Evolutionary conservation across 2,113 vertebrate genomes (phyloP).

Genomic region (Eptesicus fuscus): DNA sequence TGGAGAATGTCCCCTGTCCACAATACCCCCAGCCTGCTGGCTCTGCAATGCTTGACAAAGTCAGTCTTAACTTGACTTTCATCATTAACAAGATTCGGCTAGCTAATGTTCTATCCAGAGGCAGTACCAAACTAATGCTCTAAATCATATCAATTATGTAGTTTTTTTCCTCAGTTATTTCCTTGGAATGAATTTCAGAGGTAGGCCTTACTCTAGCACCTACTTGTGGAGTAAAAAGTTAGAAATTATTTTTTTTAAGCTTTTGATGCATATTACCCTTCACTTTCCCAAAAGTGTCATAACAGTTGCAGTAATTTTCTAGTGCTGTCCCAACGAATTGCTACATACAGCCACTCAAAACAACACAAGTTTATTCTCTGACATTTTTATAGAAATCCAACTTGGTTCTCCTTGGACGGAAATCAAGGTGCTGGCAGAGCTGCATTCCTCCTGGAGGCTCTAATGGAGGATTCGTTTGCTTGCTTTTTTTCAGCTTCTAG

Average conservation of each 20-base stretch:
- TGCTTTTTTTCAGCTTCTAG: background rate
- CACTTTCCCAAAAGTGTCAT: background rate
- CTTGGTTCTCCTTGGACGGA: background rate
- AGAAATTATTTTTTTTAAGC: background rate
- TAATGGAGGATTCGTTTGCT: background rate
- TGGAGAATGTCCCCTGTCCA: background rate
- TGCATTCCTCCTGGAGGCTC: background rate
- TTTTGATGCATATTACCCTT: background rate
- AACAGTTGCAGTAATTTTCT: background rate
- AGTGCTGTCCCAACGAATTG: background rate
- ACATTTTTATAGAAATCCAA: background rate
- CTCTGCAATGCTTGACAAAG: background rate
- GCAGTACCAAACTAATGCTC: background rate
- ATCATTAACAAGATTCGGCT: background rate
- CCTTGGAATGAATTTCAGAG: background rate
- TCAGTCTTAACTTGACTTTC: background rate
- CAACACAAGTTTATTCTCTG: background rate
- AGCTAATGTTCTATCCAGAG: background rate
- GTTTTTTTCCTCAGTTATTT: background rate
- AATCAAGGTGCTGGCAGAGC: background rate
- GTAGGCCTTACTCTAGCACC: background rate
- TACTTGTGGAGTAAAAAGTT: background rate
- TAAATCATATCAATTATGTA: background rate
- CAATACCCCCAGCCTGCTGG: background rate
- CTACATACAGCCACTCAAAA: background rate